Base-by-base conservation (phyloP, 2,888 invertebrate genomes). In the Steinernema carpocapsae region DNA sequence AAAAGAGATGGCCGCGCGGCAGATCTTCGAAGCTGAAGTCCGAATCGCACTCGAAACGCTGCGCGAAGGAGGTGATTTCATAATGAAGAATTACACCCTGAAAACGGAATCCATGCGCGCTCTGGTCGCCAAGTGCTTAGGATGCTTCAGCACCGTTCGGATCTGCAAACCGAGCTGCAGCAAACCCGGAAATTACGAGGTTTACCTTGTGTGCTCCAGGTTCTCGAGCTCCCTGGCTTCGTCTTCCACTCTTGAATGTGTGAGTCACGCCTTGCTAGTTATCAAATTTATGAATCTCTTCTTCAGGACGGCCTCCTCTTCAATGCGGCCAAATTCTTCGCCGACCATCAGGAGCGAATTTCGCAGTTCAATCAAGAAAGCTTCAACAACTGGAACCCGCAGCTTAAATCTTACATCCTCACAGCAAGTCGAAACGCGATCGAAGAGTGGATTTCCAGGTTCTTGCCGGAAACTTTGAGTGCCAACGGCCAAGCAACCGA, bases 141-240 rank as follows among this genome's bases (percentile, higher is more conserved):
- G 29, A 6, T 17, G 12, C 32, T 64, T 64, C 64, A 1, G 17
- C 3, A 72, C 14, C 10, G 77, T 82, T 7, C 45, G 71, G 12
- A 64, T 79, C 22, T 51, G 52, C 37, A 82, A 82, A 52, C 82
- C 82, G 26, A 70, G 78, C 17, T 74, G 77, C 26, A 76, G 77
- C 52, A 82, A 82, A 71, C 77, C 82, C 0, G 80, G 82, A n/a
- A 82, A 84, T 71, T 79, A 79, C 10, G 82, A 82, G 74, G 78
- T n/a, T 71, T 77, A 12, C 74, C 29, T 64, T 26, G 64, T 64
- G 1, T 64, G 64, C 37, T 64, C 29, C 19, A 6, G 26, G 3
- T 64, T 26, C 64, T 37, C 37, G 37, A 37, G 37, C 37, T 37
- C 37, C 37, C 3, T 37, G 3, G 37, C 37, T 6, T 37, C 37